Conservation (phyloP, 1,140 invertebrate genomes). For the Drosophila ironensis region DNA sequence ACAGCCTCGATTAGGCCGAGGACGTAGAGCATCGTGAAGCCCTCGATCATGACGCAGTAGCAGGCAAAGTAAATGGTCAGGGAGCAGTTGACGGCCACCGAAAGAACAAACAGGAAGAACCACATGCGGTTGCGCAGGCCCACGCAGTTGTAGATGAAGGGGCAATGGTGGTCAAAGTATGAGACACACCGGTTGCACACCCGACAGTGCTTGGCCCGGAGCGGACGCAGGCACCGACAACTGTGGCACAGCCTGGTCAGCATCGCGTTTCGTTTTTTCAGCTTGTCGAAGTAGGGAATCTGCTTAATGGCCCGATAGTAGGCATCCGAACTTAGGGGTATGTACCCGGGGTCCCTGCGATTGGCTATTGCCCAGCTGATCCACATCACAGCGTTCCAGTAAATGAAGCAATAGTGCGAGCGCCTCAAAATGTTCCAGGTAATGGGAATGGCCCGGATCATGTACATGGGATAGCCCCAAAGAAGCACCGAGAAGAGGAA, state of each 20-base stretch:
- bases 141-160: constrained; percentile 97
- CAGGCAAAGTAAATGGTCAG: constrained; percentile 94
- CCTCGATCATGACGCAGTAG: constrained; percentile 92
- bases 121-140: constrained; percentile 93
- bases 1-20: constrained; percentile 91
- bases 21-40: constrained; percentile 91
- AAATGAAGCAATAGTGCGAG: constrained; percentile 94
- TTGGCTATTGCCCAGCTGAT: constrained; percentile 94
- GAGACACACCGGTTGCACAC: constrained; percentile 95
- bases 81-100: constrained; percentile 92
- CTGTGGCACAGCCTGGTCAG: constrained; percentile 94
- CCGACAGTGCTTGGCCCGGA: constrained; percentile 95
- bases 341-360: constrained; percentile 93
- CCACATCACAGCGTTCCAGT: constrained; percentile 96
- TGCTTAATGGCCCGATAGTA: constrained; percentile 94
- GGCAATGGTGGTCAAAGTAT: constrained; percentile 97
- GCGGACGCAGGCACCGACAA: constrained; percentile 92
- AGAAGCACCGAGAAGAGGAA: constrained; percentile 92
- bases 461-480: constrained; percentile 97
- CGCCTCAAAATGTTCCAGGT: constrained; percentile 93
- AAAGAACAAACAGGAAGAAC: constrained; percentile 95
- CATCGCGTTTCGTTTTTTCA: constrained; percentile 93
- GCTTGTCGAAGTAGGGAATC: constrained; percentile 94
- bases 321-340: constrained; percentile 93
- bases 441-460: constrained; percentile 92